A percentile compares a stretch with the other conserved stretches of the same genome.
Conservation (phyloP, 2,113 vertebrate species). For the Peromyscus californicus region DNA sequence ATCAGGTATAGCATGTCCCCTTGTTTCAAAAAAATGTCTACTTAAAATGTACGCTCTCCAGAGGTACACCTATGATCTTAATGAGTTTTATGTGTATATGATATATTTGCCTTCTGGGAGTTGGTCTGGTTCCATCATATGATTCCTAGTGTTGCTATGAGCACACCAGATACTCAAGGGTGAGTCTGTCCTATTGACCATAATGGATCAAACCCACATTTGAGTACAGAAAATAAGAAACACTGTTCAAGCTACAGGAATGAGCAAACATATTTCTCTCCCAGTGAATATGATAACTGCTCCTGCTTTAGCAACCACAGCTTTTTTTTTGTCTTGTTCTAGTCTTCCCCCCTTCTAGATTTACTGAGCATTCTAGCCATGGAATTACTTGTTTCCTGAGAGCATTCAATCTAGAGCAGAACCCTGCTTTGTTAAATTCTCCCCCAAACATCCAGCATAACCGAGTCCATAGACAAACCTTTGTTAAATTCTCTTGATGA, state of each 20-base stretch:
- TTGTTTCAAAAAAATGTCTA: not conserved
- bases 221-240: slow-evolving; percentile 38
- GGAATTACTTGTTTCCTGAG: not conserved
- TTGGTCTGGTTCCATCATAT: not conserved
- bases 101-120: not conserved
- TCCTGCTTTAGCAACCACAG: not conserved
- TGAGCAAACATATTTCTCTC: slow-evolving; percentile 2
- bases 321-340: not conserved
- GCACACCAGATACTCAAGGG: not conserved
- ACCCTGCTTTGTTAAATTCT: slow-evolving; percentile 16
- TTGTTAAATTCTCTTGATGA: not conserved
- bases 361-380: not conserved
- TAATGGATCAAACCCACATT: slow-evolving; percentile 20
- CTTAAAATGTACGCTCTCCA: not conserved
- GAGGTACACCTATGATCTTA: not conserved
- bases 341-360: not conserved
- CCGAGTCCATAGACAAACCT: not conserved
- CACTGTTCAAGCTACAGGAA: slow-evolving; percentile 8
- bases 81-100: not conserved
- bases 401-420: slow-evolving; percentile 26
- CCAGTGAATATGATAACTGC: slow-evolving; percentile 7
- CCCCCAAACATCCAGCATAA: not conserved
- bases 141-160: not conserved
- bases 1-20: not conserved
- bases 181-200: not conserved